A percentile compares a stretch with the other conserved stretches of the same genome.
These are phyloP conservation scores for Pterocles orientalis DNA, from an alignment of 2,113 vertebrate species.

Conservation along the genomic window DNA sequence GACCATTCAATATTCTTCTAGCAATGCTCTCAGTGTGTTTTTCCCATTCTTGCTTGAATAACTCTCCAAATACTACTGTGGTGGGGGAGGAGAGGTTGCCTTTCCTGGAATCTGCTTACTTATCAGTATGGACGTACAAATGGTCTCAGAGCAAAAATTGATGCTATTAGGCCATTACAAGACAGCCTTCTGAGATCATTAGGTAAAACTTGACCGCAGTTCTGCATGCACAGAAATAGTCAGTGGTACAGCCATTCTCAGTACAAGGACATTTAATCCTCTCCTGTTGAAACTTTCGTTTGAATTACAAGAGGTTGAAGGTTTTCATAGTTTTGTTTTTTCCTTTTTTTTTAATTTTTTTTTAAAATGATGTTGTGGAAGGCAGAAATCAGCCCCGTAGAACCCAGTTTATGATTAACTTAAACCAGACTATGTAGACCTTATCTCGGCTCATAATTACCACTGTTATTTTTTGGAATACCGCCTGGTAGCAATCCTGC, in stretches of 20 bases:
- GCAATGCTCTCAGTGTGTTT: background rate
- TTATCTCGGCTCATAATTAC: conserved; percentile 42
- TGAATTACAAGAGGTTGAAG: background rate
- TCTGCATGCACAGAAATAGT: background rate
- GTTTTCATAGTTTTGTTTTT: background rate
- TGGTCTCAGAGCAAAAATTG: background rate
- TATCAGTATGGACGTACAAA: conserved; percentile 10
- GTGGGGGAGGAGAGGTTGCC: background rate
- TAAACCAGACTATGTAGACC: background rate
- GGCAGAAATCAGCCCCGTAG: background rate
- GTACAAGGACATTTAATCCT: background rate
- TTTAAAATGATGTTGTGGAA: background rate
- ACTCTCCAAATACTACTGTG: background rate
- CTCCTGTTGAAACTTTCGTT: background rate
- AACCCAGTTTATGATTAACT: conserved; percentile 49
- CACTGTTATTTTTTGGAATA: conserved; percentile 2
- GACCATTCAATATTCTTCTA: conserved; percentile 6
- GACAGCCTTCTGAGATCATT: background rate
- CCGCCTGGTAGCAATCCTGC: background rate
- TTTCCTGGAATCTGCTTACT: conserved; percentile 36
- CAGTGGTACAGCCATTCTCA: background rate
- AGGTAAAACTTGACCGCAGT: background rate
- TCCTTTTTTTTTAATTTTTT: too few species aligned
- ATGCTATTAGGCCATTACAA: background rate
- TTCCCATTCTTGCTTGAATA: background rate